Evolutionary conservation across 2,888 invertebrate genomes (phyloP).

Genomic region (Himalopsyche japonica): DNA sequence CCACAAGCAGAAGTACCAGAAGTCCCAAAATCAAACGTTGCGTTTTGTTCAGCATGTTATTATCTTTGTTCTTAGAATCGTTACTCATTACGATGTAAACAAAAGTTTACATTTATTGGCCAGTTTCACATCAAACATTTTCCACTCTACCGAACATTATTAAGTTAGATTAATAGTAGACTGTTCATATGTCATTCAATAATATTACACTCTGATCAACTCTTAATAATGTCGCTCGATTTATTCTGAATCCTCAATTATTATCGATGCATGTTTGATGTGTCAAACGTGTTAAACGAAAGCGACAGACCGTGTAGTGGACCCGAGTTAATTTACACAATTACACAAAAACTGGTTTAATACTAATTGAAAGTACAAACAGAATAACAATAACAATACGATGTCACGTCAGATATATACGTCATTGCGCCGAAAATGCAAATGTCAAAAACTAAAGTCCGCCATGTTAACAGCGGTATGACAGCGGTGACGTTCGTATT

Average conservation of each 20-base stretch:
- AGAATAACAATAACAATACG: background rate
- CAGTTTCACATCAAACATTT: constrained; percentile 14
- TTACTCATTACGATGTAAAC: constrained; percentile 36
- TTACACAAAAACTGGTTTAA: background rate
- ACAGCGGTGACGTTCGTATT: constrained; percentile 2
- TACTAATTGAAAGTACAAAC: background rate
- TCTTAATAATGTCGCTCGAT: background rate
- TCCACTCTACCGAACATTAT: background rate
- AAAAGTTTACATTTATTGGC: background rate
- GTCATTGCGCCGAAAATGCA: constrained; percentile 21
- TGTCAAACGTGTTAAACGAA: background rate
- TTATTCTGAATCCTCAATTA: background rate
- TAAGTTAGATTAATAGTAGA: background rate
- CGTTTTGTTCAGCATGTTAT: constrained; percentile 63
- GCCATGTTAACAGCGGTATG: constrained; percentile 25
- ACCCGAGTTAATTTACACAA: background rate
- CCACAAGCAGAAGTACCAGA: constrained; percentile 84
- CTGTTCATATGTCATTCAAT: background rate
- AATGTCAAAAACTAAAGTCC: constrained; percentile 27
- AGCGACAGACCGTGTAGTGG: background rate
- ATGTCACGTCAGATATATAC: constrained; percentile 16
- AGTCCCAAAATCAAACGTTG: constrained; percentile 82
- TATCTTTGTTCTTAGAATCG: constrained; percentile 16
- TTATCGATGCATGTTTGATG: background rate
- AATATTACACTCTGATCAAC: background rate